Percentiles rank a stretch among this genome's conserved stretches.
phyloP scores from a whole-genome alignment of 2,113 vertebrate species.

The Myodes glareolus region DNA sequence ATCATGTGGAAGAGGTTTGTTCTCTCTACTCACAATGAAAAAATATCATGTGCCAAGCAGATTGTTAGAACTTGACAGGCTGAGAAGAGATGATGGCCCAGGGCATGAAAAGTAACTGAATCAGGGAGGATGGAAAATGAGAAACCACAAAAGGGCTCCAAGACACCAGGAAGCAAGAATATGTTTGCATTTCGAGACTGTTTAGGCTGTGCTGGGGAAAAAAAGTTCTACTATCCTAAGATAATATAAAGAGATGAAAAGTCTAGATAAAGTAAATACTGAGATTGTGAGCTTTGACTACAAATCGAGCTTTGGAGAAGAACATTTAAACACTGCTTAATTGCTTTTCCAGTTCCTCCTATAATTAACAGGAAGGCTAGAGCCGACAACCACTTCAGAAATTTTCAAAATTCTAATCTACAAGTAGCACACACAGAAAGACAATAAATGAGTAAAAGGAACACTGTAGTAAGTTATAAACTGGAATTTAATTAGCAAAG shows the following conservation, averaged over 20 bases:
- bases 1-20: not conserved
- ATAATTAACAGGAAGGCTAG: constrained; percentile 50
- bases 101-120: not conserved
- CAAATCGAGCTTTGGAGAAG: constrained; percentile 16
- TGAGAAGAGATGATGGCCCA: not conserved
- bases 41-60: not conserved
- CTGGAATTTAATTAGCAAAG: constrained; percentile 65
- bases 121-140: not conserved
- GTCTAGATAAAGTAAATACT: not conserved
- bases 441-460: constrained; percentile 38
- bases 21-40: not conserved
- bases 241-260: not conserved
- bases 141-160: not conserved
- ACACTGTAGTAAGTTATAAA: constrained; percentile 65
- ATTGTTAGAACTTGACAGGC: not conserved
- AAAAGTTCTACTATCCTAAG: not conserved
- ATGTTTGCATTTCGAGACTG: not conserved
- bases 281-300: not conserved
- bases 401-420: constrained; percentile 56
- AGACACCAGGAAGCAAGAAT: not conserved
- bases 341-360: constrained; percentile 45
- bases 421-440: constrained; percentile 52
- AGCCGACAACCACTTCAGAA: constrained; percentile 52
- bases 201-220: not conserved
- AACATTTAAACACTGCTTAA: not conserved